Evolutionary conservation across 2,797 vertebrate species (phyloP), one percentile per base, ranked within the genome.

Genomic region (Pseudochirops corinnae): DNA sequence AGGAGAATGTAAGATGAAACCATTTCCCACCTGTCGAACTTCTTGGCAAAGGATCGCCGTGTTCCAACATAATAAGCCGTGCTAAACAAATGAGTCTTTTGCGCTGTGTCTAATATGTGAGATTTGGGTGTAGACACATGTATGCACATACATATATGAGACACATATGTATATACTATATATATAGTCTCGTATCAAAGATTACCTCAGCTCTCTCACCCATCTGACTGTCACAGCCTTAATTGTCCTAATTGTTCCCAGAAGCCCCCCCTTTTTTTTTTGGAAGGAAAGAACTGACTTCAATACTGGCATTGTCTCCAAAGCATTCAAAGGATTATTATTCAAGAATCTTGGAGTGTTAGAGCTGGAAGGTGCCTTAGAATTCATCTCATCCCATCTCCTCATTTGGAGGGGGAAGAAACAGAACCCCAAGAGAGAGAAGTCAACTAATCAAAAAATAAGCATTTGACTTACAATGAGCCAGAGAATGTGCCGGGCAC

Each of bases 1-100:
- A 96, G 97, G 91, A 62, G 95, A 95, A 95, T 1, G 5, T 92
- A 96, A 94, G 93, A 50, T 62, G 94, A 91, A 96, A 92, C 92
- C 91, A 56, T 94, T 93, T 96, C 94, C 95, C 95, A 94, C 29
- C 28, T 92, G 74, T 94, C 92, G 56, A 62, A 39, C 91, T 94
- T 91, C 87, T 94, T 67, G 94, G 95, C 93, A 56, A 90, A 91
- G 92, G 55, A 96, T 60, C 46, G 56, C 94, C 56, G 95, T 62
- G 93, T 97, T 91, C 55, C 95, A 95, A 94, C 93, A 93, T 29
- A n/a, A 94, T 91, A 95, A 93, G 56, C 93, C 93, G 28, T 56
- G 92, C 87, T 90, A 50, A 94, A 96, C 90, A 92, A 96, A 94
- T 94, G 39, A 67, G 67, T 93, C 90, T 87, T 95, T 95, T 90